Base-by-base conservation (phyloP, 2,797 vertebrate species). In the Echiichthys vipera region DNA sequence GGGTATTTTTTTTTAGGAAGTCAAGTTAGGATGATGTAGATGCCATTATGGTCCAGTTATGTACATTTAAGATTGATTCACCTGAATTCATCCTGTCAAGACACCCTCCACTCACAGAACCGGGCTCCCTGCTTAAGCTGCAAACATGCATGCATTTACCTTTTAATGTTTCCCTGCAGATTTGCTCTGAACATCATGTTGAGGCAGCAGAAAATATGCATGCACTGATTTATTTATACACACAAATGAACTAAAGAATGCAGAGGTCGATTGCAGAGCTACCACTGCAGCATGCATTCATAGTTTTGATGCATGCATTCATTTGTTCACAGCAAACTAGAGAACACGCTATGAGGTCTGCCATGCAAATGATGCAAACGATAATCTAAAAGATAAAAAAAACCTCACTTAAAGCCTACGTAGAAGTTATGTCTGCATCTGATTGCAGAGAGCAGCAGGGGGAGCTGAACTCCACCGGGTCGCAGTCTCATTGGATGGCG, bases 161-260 rank as follows among this genome's bases (percentile, higher is more conserved):
- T 37, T 25, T 32, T 49, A 15, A 45, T 24, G 14, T 24, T 32
- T 32, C 43, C 30, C 13, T 13, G 15, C 29, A 32, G 40, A 36
- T 47, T 65, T 67, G 30, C 61, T 15, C 50, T 49, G 30, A 12
- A 55, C 57, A 43, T 65, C 9, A 30, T 66, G 59, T 32, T 39
- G n/a, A 49, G 5, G 66, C 37, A 3, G 24, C 65, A 75, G 30
- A 71, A 53, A 81, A 84, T 70, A 67, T 83, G 59, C 61, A 73
- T 66, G 39, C 46, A 5, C 22, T 18, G 65, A 22, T 57, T 84
- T 84, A 81, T 84, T 85, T 89, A 66, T 81, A 77, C 55, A 63
- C n/a, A 34, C 30, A 24, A 22, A 15, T 37, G 30, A 70, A 20
- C 2, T 27, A 32, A 40, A 40, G 17, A 64, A 46, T 10, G 11